These are phyloP conservation scores for Eristalis intricaria DNA, from an alignment of 2,888 invertebrate genomes.

Conservation along the genomic window DNA sequence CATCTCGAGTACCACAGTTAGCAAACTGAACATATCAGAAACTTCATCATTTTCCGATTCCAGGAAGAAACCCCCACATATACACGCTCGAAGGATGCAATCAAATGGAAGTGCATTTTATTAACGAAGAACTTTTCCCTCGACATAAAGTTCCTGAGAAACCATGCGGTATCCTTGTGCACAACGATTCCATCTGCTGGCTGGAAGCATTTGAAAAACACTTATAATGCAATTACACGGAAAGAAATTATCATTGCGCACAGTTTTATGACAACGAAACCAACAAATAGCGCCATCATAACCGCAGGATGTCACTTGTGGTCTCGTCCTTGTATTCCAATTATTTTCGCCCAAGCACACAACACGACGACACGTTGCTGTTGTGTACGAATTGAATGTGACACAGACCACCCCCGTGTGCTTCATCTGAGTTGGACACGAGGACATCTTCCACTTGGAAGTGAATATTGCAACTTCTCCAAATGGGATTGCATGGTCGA, in stretches of 20 bases:
- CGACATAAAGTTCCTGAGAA: background rate
- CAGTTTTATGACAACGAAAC: conserved; percentile 15
- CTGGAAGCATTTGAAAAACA: conserved; percentile 19
- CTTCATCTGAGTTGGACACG: background rate
- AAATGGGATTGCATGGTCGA: background rate
- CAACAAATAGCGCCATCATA: conserved; percentile 24
- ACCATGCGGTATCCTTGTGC: background rate
- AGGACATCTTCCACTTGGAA: background rate
- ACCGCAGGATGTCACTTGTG: conserved; percentile 34
- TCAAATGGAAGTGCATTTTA: background rate
- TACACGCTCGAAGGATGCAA: background rate
- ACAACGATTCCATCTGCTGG: background rate
- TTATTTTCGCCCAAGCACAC: conserved; percentile 11
- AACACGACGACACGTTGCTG: conserved; percentile 14
- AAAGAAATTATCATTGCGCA: background rate
- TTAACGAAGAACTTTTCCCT: background rate
- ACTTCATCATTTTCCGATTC: background rate
- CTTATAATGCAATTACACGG: conserved; percentile 25
- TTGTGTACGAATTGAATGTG: conserved; percentile 21
- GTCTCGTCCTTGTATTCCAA: conserved; percentile 5
- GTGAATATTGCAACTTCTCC: background rate
- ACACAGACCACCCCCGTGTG: background rate
- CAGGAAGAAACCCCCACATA: background rate
- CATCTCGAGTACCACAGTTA: background rate
- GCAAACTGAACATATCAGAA: background rate